Percentiles rank a stretch among this genome's conserved stretches.
Evolutionary conservation across 2,888 invertebrate genomes (phyloP).

Genomic region (Sphaerophoria taeniata): DNA sequence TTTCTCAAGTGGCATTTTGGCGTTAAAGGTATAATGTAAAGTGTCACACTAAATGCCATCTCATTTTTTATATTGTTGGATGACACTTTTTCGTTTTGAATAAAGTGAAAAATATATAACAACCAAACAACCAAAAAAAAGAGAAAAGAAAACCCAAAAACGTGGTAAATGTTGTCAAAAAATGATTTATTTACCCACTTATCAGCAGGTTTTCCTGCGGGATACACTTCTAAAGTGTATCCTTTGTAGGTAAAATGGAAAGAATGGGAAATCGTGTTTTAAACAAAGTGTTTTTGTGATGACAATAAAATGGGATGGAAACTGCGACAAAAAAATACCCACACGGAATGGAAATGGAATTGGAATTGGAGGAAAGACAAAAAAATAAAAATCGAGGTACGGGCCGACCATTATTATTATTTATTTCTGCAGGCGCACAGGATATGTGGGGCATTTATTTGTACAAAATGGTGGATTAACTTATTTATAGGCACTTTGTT

Average conservation of each 20-base stretch:
- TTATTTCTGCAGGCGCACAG: background rate
- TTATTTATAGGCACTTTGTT: too few species aligned
- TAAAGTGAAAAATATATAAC: background rate
- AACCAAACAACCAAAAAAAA: slow-evolving; percentile 4
- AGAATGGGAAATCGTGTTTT: slow-evolving; percentile 18
- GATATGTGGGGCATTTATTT: background rate
- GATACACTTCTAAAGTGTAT: slow-evolving; percentile 22
- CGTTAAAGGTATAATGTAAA: slow-evolving; percentile 18
- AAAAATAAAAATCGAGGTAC: slow-evolving; percentile 5
- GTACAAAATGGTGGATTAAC: background rate
- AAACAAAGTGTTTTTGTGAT: slow-evolving; percentile 23
- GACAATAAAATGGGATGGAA: slow-evolving; percentile 16
- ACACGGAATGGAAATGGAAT: background rate
- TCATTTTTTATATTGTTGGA: slow-evolving; percentile 12
- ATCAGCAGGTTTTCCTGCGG: slow-evolving; percentile 35
- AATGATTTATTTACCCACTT: slow-evolving; percentile 39
- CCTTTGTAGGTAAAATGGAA: background rate
- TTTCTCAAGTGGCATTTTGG: slow-evolving; percentile 18
- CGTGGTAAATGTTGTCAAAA: slow-evolving; percentile 36
- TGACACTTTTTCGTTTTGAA: slow-evolving; percentile 32
- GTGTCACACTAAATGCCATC: slow-evolving; percentile 36
- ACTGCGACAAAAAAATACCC: background rate
- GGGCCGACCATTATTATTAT: slow-evolving; percentile 31
- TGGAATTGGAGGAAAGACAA: background rate
- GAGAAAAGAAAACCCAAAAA: slow-evolving; percentile 7